Evolutionary conservation across 2,113 vertebrate species (phyloP).

Genomic region (Cranoglanis bouderius): DNA sequence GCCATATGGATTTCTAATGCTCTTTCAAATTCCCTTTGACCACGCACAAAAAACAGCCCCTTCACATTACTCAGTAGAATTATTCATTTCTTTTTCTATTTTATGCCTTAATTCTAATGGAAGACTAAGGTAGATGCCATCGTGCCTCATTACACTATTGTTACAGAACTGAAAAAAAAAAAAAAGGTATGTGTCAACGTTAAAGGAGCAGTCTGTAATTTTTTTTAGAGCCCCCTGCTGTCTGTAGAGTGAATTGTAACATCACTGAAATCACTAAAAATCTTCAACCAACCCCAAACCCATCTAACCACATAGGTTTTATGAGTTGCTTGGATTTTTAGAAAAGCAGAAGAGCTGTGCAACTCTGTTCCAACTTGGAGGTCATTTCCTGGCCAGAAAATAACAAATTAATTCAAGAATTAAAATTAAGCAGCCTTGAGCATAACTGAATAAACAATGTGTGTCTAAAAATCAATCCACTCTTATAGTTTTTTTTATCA

Average conservation of each 20-base stretch:
- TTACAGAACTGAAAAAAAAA: not conserved
- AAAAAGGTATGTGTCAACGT: not conserved
- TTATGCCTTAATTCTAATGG: not conserved
- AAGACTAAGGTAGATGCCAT: not conserved
- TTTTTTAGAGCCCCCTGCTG: not conserved
- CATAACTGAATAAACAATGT: not conserved
- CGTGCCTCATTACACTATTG: not conserved
- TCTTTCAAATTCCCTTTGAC: not conserved
- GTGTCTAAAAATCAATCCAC: not conserved
- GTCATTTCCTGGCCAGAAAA: not conserved
- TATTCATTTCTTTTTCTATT: not conserved
- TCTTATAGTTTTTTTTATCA: not conserved
- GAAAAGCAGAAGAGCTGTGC: not conserved
- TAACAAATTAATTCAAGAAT: not conserved
- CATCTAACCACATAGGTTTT: not conserved
- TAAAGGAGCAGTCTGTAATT: not conserved
- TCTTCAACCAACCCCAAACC: not conserved
- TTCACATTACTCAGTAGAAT: slow-evolving; percentile 1
- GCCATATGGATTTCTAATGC: slow-evolving; percentile 25
- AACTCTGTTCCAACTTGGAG: not conserved
- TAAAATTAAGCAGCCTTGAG: not conserved
- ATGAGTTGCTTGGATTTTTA: not conserved
- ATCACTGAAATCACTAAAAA: not conserved
- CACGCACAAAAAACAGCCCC: not conserved
- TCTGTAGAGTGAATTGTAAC: not conserved